Percentiles rank a stretch among this genome's conserved stretches.
Evolutionary conservation across 2,888 invertebrate species (phyloP).

Genomic region (Tupiocoris notatus): DNA sequence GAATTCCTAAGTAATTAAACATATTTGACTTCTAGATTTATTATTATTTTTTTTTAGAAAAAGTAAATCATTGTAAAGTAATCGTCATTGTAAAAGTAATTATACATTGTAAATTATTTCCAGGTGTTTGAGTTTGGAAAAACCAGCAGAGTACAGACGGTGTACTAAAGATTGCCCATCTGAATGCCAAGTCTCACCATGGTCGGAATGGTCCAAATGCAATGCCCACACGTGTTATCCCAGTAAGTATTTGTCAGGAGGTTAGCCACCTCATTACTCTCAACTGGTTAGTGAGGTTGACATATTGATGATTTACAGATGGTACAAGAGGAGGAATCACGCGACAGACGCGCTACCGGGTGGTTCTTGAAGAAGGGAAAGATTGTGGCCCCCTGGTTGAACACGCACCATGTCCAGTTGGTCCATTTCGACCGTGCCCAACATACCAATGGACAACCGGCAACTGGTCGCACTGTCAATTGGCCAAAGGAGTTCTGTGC

Average conservation of each 20-base stretch:
- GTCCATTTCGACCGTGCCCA: conserved; percentile 55
- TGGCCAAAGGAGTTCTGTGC: conserved; percentile 57
- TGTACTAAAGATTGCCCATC: conserved; percentile 61
- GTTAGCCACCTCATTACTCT: no score
- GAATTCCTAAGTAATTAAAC: neutral
- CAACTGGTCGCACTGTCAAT: conserved; percentile 59
- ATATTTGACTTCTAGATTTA: no score
- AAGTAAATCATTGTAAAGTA: neutral
- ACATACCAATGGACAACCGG: conserved; percentile 58
- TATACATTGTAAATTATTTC: conserved; percentile 31
- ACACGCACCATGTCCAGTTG: conserved; percentile 57
- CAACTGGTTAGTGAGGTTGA: no score
- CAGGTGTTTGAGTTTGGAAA: conserved; percentile 59
- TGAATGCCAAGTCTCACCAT: conserved; percentile 64
- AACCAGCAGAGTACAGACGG: conserved; percentile 58
- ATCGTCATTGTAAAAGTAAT: neutral
- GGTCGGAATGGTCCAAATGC: conserved; percentile 65
- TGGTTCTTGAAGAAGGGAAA: conserved; percentile 59
- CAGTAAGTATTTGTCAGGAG: conserved; percentile 48
- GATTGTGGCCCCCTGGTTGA: conserved; percentile 59
- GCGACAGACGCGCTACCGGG: conserved; percentile 58
- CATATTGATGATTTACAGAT: no score
- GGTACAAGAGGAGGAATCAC: conserved; percentile 55
- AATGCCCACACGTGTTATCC: conserved; percentile 54
- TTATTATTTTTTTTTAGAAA: no score